Percentiles rank a stretch among this genome's conserved stretches.
These are phyloP conservation scores for Pecten maximus DNA, from an alignment of 2,888 invertebrate species.

Conservation along the genomic window DNA sequence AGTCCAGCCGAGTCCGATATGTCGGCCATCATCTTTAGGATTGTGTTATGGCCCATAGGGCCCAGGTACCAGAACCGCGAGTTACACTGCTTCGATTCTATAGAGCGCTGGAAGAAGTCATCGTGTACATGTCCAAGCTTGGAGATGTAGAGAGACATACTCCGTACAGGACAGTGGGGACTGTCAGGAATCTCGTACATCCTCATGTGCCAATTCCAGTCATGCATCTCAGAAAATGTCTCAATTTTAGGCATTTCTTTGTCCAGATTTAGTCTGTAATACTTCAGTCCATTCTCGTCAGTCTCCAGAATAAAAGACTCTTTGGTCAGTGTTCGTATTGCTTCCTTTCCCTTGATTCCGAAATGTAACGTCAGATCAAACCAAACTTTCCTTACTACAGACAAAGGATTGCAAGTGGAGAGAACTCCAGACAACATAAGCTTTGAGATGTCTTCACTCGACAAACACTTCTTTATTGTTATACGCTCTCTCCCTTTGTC, in stretches of 20 bases:
- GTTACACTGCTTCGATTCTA: slow-evolving; percentile 10
- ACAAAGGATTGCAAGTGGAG: slow-evolving; percentile 27
- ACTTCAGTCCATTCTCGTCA: slow-evolving; percentile 45
- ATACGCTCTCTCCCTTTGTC: slow-evolving; percentile 37
- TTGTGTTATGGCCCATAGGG: slow-evolving; percentile 47
- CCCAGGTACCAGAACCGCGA: slow-evolving; percentile 41
- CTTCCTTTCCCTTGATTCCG: slow-evolving; percentile 50
- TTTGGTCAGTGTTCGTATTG: slow-evolving; percentile 48
- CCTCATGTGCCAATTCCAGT: slow-evolving; percentile 48
- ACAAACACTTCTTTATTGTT: slow-evolving; percentile 43
- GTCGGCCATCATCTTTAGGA: slow-evolving; percentile 48
- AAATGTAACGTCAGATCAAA: slow-evolving; percentile 50
- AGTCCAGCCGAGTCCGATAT: slow-evolving; percentile 43
- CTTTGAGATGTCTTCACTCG: slow-evolving; percentile 37
- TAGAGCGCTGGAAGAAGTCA: slow-evolving; percentile 45
- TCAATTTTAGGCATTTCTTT: slow-evolving; percentile 48
- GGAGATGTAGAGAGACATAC: slow-evolving; percentile 43
- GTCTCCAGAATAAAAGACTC: slow-evolving; percentile 43
- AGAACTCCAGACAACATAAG: slow-evolving; percentile 42
- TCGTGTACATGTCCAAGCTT: slow-evolving; percentile 27
- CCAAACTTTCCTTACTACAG: slow-evolving; percentile 45
- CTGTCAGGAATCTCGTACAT: slow-evolving; percentile 47
- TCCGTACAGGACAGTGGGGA: slow-evolving; percentile 45
- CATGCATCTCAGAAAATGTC: slow-evolving; percentile 51
- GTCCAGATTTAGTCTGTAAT: slow-evolving; percentile 40